Evolutionary conservation across 2,113 vertebrate species (phyloP), one percentile per base, ranked within the genome.

Genomic region (Podarcis raffonei): DNA sequence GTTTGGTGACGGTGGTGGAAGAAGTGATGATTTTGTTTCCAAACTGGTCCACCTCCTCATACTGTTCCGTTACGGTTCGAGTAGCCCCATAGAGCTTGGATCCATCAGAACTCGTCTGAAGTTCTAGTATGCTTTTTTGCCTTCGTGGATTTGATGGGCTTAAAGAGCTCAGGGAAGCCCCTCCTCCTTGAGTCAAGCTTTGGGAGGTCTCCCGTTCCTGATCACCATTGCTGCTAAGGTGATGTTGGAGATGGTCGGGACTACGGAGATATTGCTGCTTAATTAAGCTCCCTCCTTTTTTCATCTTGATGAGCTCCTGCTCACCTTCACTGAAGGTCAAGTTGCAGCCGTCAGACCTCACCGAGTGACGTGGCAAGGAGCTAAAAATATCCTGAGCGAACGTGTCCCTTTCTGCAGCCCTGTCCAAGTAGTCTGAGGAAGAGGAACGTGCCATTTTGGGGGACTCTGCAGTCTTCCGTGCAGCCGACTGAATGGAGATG

Each of bases 401-500:
- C 71, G 6, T 39, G 78, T 91, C 94, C 86, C 30, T 94, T 90
- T 89, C 95, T 74, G 79, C 86, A 71, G 93, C 22, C 68, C 90
- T 5, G 2, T 42, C 62, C 53, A 62, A 32, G 2, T 66, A 83
- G 57, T 95, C 91, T 20, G 95, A 65, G 7, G 91, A 91, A 72
- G 92, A 25, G 0, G 75, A 87, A 25, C 81, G 82, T 2, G 2
- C 6, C 82, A 81, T 83, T 3, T 42, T 95, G 80, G 96, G 89
- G 57, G 95, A 89, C 15, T 97, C 95, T 3, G 83, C 74, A 22
- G 95, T 93, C 90, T 97, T 98, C 92, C 97, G 97, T 27, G 97
- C 96, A 65, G 97, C 97, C 9, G 98, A 99, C 68, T 98, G 97
- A 1, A 98, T 98, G 76, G 98, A 96, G 93, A 98, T 99, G 84